These are phyloP conservation scores for Lycaena phlaeas DNA, from an alignment of 2,888 invertebrate genomes.

Conservation along the genomic window DNA sequence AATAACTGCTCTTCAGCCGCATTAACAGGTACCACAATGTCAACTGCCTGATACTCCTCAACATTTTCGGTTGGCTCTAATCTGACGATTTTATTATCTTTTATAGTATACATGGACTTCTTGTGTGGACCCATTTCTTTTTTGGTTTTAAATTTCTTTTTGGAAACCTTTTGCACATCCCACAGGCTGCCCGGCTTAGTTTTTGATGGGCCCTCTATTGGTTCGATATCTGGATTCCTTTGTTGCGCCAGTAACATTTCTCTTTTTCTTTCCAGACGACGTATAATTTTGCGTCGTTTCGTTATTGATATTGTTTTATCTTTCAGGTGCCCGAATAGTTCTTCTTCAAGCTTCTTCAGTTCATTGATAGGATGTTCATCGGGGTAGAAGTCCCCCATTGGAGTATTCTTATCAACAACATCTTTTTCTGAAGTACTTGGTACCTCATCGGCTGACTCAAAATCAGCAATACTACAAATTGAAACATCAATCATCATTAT, in stretches of 20 bases:
- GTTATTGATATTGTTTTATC: constrained; percentile 46
- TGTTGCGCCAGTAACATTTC: constrained; percentile 36
- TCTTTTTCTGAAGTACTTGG: constrained; percentile 33
- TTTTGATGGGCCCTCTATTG: constrained; percentile 20
- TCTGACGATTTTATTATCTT: constrained; percentile 61
- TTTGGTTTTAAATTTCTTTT: constrained; percentile 23
- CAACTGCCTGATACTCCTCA: constrained; percentile 40
- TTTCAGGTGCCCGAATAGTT: constrained; percentile 58
- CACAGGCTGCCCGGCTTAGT: constrained; percentile 43
- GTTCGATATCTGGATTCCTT: constrained; percentile 27
- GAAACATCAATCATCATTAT: no score
- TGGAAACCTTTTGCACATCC: constrained; percentile 50
- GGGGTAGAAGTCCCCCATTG: constrained; percentile 38
- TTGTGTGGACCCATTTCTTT: constrained; percentile 40
- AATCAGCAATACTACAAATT: constrained; percentile 23
- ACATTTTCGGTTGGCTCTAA: constrained; percentile 33
- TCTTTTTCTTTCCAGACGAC: constrained; percentile 57
- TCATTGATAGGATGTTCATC: constrained; percentile 69
- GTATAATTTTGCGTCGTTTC: constrained; percentile 57
- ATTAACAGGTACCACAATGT: constrained; percentile 48
- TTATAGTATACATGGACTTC: constrained; percentile 62
- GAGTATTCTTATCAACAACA: constrained; percentile 26
- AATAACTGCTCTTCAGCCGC: constrained; percentile 45
- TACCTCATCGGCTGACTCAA: constrained; percentile 22
- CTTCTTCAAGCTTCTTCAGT: constrained; percentile 59